Base-by-base conservation (phyloP, 2,797 vertebrate genomes). In the Tamandua tetradactyla region DNA sequence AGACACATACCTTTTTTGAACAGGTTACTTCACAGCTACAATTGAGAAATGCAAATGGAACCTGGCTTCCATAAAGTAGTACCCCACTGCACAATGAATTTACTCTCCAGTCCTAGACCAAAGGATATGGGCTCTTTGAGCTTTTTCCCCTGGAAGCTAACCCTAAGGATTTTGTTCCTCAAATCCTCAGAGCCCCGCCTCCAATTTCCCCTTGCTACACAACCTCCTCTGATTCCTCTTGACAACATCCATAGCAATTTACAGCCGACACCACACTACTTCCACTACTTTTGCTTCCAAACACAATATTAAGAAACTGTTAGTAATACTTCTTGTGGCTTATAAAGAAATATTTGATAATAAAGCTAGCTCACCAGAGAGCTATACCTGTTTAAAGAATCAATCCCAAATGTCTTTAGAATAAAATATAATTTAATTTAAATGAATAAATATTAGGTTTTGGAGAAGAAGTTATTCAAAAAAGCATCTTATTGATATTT, bases 201-300 rank as follows among this genome's bases (percentile, higher is more conserved):
- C 80, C 49, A 9, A 9, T 55, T 27, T 49, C 35, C 30, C 2
- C 7, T 68, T 62, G 66, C 10, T 32, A 47, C 89, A 68, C 81
- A 78, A 2, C 64, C 40, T 74, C 55, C 22, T 61, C 61, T 66
- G 44, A 27, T 55, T 35, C 52, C 10, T 47, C 44, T 68, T 91
- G 92, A 87, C 87, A 68, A 35, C 5, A 12, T 84, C 87, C 78
- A 66, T 4, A 47, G 83, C 47, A 68, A 91, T 30, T 72, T 47
- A 15, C 72, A 52, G 91, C 93, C 68, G 87, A 78, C 66, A 57
- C 32, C 11, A 23, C 75, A 62, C 20, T 22, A 55, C 90, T 80
- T 93, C 92, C 62, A 78, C 87, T 55, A 74, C 69, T 72, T 93
- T 87, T 52, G 40, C 55, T 93, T 91, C 62, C 55, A 76, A 62